phyloP scores from a whole-genome alignment of 2,797 vertebrate genomes.

The Pygocentrus nattereri region DNA sequence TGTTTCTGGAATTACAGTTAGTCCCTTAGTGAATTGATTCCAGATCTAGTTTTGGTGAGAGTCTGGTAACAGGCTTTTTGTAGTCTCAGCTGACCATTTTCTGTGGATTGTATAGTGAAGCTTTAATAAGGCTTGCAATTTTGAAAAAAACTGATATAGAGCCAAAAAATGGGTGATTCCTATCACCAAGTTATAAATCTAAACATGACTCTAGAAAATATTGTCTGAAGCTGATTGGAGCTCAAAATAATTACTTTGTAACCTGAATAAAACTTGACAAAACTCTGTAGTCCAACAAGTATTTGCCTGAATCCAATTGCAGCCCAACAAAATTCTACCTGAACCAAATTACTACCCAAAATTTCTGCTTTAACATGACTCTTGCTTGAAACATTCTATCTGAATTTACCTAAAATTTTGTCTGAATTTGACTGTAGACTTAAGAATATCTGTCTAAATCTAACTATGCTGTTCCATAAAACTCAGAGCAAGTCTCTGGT shows the following conservation, averaged over 20 bases:
- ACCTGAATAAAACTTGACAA: too few relatives aligned
- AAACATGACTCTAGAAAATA: background rate
- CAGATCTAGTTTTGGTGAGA: slow-evolving; percentile 28
- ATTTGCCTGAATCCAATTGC: background rate
- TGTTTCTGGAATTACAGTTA: slow-evolving; percentile 16
- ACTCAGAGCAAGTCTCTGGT: too few relatives aligned
- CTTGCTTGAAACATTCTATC: too few relatives aligned
- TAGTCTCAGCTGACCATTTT: background rate
- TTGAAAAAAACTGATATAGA: background rate
- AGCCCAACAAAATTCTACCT: background rate
- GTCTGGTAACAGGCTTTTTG: slow-evolving; percentile 12
- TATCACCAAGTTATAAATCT: too few relatives aligned
- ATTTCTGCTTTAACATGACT: too few relatives aligned
- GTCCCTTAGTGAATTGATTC: background rate
- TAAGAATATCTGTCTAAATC: too few relatives aligned
- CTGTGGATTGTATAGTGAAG: background rate
- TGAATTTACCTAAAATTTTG: too few relatives aligned
- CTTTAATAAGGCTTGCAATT: background rate
- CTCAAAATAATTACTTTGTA: background rate
- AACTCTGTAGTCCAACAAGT: background rate
- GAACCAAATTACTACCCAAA: too few relatives aligned
- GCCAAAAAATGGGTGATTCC: too few relatives aligned
- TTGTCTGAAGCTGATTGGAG: background rate
- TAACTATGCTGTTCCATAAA: too few relatives aligned
- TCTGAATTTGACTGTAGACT: too few relatives aligned